Percentiles rank a stretch among this genome's conserved stretches.
phyloP scores from a whole-genome alignment of 2,113 vertebrate genomes.

The Pelecanoides urinatrix region DNA sequence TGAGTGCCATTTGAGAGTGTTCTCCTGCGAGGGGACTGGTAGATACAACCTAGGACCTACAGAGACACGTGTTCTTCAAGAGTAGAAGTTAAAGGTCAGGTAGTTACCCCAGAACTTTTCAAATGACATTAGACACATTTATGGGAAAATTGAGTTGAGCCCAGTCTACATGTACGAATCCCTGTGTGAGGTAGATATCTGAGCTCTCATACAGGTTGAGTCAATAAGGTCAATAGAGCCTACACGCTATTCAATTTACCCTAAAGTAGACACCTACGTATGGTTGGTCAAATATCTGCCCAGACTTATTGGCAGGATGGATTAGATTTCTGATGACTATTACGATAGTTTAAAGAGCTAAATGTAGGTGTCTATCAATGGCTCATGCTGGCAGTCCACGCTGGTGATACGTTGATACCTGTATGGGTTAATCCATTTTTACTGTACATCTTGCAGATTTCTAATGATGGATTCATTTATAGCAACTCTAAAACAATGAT shows the following conservation, averaged over 20 bases:
- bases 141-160: not conserved
- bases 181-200: not conserved
- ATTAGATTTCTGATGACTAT: not conserved
- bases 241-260: not conserved
- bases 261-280: not conserved
- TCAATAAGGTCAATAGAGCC: not conserved
- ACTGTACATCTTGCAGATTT: constrained; percentile 77
- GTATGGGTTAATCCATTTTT: not conserved
- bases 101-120: not conserved
- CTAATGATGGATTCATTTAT: constrained; percentile 88
- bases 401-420: not conserved
- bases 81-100: not conserved
- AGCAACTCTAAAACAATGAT: constrained; percentile 86
- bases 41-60: not conserved
- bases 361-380: not conserved
- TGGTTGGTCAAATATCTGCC: not conserved
- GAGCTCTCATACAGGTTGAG: not conserved
- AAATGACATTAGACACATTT: not conserved
- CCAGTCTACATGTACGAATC: not conserved
- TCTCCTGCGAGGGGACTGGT: not conserved
- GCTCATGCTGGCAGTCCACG: not conserved
- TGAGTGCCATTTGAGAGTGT: not conserved
- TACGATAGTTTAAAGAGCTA: not conserved
- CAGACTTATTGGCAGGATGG: not conserved
- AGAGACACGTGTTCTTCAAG: not conserved